Base-by-base conservation (phyloP, 2,797 vertebrate species). In the Arctocebus calabarensis region DNA sequence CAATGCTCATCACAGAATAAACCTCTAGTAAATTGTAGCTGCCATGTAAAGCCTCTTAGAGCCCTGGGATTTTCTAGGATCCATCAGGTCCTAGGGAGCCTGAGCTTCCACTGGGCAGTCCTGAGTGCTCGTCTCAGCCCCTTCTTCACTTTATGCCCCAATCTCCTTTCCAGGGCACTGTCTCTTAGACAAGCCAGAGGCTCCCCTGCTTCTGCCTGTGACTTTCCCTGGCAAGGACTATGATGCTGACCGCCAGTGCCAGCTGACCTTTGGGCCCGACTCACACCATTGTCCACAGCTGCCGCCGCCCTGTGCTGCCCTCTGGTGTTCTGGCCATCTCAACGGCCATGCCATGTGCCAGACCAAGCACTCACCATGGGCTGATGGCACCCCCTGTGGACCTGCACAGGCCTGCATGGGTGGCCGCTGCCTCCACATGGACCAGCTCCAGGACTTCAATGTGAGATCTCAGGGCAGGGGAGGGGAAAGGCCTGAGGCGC, bases 361-460 rank as follows among this genome's bases (percentile, higher is more conserved):
- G 91, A 99, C 98, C 0, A 98, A 98, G 92, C 98, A 98, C 4
- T 98, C 98, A 0, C 98, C 98, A 3, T 98, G 98, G 98, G 98
- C 98, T 0, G 98, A 99, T 0, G 98, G 98, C 29, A 98, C 98
- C 0, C 97, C 97, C 0, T 99, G 98, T 0, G 98, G 97, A 0
- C 91, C 97, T 0, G 45, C 97, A 17, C 97, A 97, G 61, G 97
- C 94, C 64, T 98, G 98, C 94, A 97, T 98, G 98, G 98, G 98
- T 0, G 98, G 98, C 3, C 87, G 94, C 11, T 98, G 98, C 66
- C 97, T 98, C 17, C 91, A 98, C 9, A 2, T 66, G 16, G 86
- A 93, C 70, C 98, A 98, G 95, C 29, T 98, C 86, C 98, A 90
- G 73, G 98, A 98, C 55, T 98, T 98, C 71, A 96, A 97, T 1